Evolutionary conservation across 1,140 invertebrate species (phyloP).

Genomic region (Centruroides vittatus): DNA sequence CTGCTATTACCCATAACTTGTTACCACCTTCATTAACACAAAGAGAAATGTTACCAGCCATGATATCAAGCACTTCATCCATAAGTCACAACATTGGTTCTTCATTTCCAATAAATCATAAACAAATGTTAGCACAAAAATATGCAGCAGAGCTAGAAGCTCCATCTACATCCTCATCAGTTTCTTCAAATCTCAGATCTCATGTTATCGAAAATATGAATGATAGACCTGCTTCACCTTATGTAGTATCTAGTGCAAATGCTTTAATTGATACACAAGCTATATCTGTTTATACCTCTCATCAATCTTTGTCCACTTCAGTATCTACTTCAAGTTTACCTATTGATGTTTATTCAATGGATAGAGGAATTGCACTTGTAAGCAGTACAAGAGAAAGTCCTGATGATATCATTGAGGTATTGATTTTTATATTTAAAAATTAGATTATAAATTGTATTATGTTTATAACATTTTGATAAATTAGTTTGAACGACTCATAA

Average conservation of each 20-base stretch:
- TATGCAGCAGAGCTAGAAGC: constrained; percentile 18
- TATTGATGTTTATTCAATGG: constrained; percentile 14
- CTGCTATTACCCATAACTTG: constrained; percentile 1
- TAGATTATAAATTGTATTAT: not conserved
- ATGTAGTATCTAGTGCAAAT: constrained; percentile 9
- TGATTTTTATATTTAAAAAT: not conserved
- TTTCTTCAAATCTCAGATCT: constrained; percentile 7
- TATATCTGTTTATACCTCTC: constrained; percentile 10
- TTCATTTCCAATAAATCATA: constrained; percentile 11
- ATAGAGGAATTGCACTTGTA: constrained; percentile 9
- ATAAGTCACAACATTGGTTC: not conserved
- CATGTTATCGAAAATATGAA: constrained; percentile 9
- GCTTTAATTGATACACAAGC: constrained; percentile 9
- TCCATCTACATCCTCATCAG: constrained; percentile 2
- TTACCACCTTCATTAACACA: constrained; percentile 8
- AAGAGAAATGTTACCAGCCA: constrained; percentile 9
- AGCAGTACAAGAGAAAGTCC: constrained; percentile 14
- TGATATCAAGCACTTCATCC: constrained; percentile 11
- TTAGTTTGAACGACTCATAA: too few species aligned
- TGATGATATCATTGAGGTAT: constrained; percentile 11
- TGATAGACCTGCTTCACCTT: constrained; percentile 3
- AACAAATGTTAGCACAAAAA: constrained; percentile 20
- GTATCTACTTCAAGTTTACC: constrained; percentile 8
- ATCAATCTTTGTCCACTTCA: constrained; percentile 4
- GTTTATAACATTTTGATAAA: too few species aligned